phyloP scores from a whole-genome alignment of 2,888 invertebrate genomes.

The Leptopilina syphax region DNA sequence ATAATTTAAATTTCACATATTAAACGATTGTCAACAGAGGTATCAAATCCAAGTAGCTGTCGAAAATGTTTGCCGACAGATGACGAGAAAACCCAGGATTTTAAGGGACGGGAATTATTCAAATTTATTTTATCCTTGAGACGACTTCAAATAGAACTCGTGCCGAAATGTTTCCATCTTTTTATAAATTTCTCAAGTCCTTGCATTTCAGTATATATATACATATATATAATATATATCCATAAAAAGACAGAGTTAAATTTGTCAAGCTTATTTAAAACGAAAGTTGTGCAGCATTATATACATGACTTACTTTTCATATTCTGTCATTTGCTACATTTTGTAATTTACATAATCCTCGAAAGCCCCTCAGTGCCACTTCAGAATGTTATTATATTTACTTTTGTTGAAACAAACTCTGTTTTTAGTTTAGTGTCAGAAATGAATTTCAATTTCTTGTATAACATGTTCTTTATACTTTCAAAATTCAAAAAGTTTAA shows the following conservation, averaged over 20 bases:
- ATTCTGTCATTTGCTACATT: constrained; percentile 18
- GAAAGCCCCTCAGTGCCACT: not conserved
- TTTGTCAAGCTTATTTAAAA: constrained; percentile 26
- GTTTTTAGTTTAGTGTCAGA: too few relatives aligned
- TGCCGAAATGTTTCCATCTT: constrained; percentile 26
- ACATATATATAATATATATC: not conserved
- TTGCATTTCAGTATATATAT: constrained; percentile 8
- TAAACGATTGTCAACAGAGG: not conserved
- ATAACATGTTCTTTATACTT: too few relatives aligned
- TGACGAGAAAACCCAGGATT: constrained; percentile 4
- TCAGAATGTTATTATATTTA: not conserved
- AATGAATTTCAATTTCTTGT: too few relatives aligned
- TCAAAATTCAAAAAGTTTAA: too few relatives aligned
- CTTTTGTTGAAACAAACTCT: not conserved
- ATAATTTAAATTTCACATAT: too few relatives aligned
- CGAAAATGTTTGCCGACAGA: constrained; percentile 9
- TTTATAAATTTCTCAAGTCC: constrained; percentile 7
- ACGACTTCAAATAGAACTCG: not conserved
- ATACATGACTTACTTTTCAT: constrained; percentile 16
- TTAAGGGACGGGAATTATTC: not conserved
- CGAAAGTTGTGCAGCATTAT: not conserved
- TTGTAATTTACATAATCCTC: constrained; percentile 22
- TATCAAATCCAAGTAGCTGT: not conserved
- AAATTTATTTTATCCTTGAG: not conserved
- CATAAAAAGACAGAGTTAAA: constrained; percentile 19